Evolutionary conservation across 2,888 invertebrate genomes (phyloP).

Genomic region (Anticlea derivata): DNA sequence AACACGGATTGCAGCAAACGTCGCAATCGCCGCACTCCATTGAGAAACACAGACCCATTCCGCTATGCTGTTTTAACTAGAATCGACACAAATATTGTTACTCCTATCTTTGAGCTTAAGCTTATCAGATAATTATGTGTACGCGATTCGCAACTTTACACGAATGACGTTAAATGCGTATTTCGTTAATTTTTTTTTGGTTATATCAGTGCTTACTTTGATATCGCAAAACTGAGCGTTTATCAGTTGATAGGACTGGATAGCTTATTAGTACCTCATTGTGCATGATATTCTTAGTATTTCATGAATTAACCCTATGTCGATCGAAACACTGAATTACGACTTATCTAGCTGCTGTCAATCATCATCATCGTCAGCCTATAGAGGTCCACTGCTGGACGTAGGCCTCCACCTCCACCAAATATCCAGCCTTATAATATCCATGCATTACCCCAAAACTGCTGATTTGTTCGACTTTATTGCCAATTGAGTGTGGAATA

Average conservation of each 20-base stretch:
- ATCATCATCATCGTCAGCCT: too few relatives aligned
- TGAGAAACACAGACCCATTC: constrained; percentile 75
- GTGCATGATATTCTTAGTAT: background rate
- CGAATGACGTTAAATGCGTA: constrained; percentile 32
- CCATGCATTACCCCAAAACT: too few relatives aligned
- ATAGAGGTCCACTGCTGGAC: too few relatives aligned
- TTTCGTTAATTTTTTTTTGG: constrained; percentile 41
- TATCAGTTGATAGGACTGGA: constrained; percentile 56
- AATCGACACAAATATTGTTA: constrained; percentile 49
- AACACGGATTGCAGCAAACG: constrained; percentile 72
- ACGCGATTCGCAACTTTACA: constrained; percentile 32
- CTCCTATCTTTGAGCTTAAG: constrained; percentile 23
- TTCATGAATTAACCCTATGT: background rate
- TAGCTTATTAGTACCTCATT: constrained; percentile 15
- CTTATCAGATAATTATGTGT: constrained; percentile 18
- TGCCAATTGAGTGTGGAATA: too few relatives aligned
- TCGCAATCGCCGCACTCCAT: constrained; percentile 74
- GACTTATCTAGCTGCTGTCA: too few relatives aligned
- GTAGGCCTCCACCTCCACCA: too few relatives aligned
- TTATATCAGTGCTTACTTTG: constrained; percentile 42
- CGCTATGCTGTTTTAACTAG: constrained; percentile 55
- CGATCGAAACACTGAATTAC: background rate
- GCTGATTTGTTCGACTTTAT: too few relatives aligned
- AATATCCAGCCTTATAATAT: too few relatives aligned
- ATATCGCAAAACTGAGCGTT: constrained; percentile 46